Base-by-base conservation (phyloP, 2,113 vertebrate genomes). In the Tragulus kanchil region DNA sequence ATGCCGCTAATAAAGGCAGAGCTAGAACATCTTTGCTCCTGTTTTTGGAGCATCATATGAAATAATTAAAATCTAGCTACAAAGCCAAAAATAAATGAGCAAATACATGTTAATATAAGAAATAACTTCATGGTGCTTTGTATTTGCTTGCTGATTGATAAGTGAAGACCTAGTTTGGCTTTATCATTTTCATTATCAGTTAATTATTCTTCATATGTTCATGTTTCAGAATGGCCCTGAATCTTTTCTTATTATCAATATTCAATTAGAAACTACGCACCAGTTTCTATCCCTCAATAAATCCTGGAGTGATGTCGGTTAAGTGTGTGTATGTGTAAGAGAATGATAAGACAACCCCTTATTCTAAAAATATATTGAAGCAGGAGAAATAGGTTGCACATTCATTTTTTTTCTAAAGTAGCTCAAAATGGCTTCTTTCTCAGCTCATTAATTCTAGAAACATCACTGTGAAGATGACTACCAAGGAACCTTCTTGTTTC, bases 131-230 rank as follows among this genome's bases (percentile, higher is more conserved):
- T 19, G 3, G 31, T 62, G 28, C 56, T 91, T 90, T 62, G 21
- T 45, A 19, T 85, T 79, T 58, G 11, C 87, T 90, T 69, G 6
- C 65, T 94, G 65, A 65, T 73, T 78, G 79, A 75, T 79, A 93
- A 84, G 31, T 28, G 36, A 50, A 73, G 16, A 94, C 73, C 15
- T 21, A 67, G 50, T 45, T 48, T 78, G 69, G 61, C 28, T 96
- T 94, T 93, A 89, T 96, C 62, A 26, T 92, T 87, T 90, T 92
- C 65, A 82, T 94, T 64, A 96, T 96, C 94, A 97, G 90, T 61
- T 97, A 88, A 97, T 98, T 97, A 96, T 79, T 92, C 85, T 90
- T 93, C 73, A 54, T 71, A 48, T 62, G 83, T 89, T 90, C 90
- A 36, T 54, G 45, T 85, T 79, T 65, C 64, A 52, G 56, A 97